Evolutionary conservation across 2,888 invertebrate species (phyloP), one percentile per base, ranked within the genome.

Genomic region (Pterostichus madidus): DNA sequence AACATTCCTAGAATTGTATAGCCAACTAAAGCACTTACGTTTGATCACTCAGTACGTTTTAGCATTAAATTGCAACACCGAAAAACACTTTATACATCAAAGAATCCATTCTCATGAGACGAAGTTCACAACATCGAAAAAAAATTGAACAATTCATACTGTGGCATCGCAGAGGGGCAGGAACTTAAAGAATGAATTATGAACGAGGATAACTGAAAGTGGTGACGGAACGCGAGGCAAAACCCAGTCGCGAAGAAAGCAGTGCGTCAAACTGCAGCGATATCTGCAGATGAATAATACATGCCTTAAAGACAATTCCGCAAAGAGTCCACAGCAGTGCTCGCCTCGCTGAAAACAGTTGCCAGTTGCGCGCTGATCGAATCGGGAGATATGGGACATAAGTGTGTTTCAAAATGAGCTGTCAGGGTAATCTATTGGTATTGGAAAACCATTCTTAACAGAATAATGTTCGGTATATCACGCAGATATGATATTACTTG

Each of bases 381-480:
- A 76, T 53, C 76, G 8, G 15, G 64, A 64, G 61, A 61, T 61
- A 61, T 61, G 49, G 61, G 80, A 80, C 80, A 80, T 80, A 80
- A 80, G 80, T 80, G 80, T 68, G 80, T 80, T 80, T 68, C 64
- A 80, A 68, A 80, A 80, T 80, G 80, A 80, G 80, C 80, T 80
- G 80, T 80, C 80, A 80, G 31, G 24, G 68, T 80, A 80, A 80
- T 80, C 80, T 80, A 80, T 80, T 49, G 80, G 68, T 80, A 80
- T 80, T 80, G 80, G 80, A 80, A 80, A 80, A 64, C 80, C 80
- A 80, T 80, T 80, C 80, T 80, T 80, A 80, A 80, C 80, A 80
- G 80, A 80, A 80, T 80, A 80, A 80, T 80, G 80, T 80, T 64
- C 80, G 49, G 49, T 80, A 80, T 80, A 80, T 80, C 80, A 80